A percentile compares a stretch with the other conserved stretches of the same genome.
phyloP scores from a whole-genome alignment of 2,888 invertebrate species.

The Chalcosyrphus nemorum region DNA sequence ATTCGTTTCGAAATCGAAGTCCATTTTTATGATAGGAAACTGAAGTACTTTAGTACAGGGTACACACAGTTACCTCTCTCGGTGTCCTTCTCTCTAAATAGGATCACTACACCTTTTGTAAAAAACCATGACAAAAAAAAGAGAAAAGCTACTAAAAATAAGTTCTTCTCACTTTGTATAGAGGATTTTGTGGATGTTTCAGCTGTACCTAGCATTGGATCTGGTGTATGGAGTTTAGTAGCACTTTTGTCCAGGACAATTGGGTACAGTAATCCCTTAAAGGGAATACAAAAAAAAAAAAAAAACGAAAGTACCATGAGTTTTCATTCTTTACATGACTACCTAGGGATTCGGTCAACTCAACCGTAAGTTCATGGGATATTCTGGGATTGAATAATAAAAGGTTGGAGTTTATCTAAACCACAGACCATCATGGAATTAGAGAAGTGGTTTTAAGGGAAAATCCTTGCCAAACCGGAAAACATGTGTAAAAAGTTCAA shows the following conservation, averaged over 20 bases:
- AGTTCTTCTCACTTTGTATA: constrained; percentile 40
- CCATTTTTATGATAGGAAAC: constrained; percentile 11
- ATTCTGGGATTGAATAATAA: constrained; percentile 13
- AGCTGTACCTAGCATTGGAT: neutral
- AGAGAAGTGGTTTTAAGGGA: constrained; percentile 3
- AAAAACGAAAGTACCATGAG: neutral
- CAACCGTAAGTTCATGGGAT: neutral
- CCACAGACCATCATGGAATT: constrained; percentile 29
- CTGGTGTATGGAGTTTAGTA: constrained; percentile 25
- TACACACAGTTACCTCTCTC: neutral
- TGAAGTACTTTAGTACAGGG: neutral
- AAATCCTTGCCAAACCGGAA: neutral
- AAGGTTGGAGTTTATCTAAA: constrained; percentile 9
- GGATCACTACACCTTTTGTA: neutral
- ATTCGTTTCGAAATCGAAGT: constrained; percentile 29
- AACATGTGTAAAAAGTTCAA: no score
- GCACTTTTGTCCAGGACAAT: constrained; percentile 7
- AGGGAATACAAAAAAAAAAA: neutral
- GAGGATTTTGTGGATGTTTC: constrained; percentile 11
- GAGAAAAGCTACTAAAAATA: neutral
- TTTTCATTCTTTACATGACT: neutral
- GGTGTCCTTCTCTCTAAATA: neutral
- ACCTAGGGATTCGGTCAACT: neutral
- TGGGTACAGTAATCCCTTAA: constrained; percentile 15
- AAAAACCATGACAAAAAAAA: neutral